Evolutionary conservation across 1,140 invertebrate genomes (phyloP).

Genomic region (Samia ricini): DNA sequence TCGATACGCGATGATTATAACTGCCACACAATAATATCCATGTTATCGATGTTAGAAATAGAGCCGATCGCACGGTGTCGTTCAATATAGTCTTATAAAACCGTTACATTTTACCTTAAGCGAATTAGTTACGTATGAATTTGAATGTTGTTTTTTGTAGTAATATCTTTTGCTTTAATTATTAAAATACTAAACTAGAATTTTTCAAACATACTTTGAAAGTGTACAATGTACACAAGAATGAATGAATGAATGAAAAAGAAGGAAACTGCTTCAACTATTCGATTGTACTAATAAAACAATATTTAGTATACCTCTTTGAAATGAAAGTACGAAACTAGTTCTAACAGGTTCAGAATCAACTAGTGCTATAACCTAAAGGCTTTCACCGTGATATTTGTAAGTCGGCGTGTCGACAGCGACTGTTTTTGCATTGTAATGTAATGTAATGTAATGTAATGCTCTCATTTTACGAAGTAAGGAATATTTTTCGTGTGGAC

Average conservation of each 20-base stretch:
- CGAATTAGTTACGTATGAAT: constrained; percentile 14
- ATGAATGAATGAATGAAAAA: too few species aligned
- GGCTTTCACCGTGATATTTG: background rate
- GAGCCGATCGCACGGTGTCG: constrained; percentile 32
- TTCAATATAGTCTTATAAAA: constrained; percentile 26
- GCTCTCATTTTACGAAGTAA: background rate
- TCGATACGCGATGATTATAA: background rate
- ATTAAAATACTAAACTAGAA: too few species aligned
- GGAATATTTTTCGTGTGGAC: background rate
- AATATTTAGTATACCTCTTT: background rate
- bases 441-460: background rate
- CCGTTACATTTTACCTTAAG: constrained; percentile 25
- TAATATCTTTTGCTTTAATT: too few species aligned
- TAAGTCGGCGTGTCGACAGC: background rate
- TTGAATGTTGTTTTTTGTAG: background rate
- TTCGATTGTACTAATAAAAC: background rate
- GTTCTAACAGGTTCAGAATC: too few species aligned
- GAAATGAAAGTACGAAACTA: background rate
- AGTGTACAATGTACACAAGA: too few species aligned
- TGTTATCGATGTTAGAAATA: constrained; percentile 18
- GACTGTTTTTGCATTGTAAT: background rate
- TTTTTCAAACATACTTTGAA: too few species aligned
- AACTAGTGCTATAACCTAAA: constrained; percentile 3
- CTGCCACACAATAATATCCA: background rate
- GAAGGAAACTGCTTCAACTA: too few species aligned